These are phyloP conservation scores for Drosophila novamexicana DNA, from an alignment of 1,140 invertebrate genomes.

Conservation along the genomic window DNA sequence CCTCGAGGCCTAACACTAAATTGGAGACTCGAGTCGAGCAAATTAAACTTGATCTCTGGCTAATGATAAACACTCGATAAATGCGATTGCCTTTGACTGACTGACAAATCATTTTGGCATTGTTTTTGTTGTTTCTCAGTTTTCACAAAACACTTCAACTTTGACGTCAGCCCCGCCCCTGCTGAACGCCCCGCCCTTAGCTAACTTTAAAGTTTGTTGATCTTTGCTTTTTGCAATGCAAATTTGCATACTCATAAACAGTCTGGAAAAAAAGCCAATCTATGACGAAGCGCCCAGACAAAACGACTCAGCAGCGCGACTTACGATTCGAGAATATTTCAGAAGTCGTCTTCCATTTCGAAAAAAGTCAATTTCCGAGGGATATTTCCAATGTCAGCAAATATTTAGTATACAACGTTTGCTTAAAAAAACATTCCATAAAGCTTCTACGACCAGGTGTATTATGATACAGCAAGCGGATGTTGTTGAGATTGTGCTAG, in stretches of 20 bases:
- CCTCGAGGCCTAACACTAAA: slow-evolving; percentile 9
- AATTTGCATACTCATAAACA: slow-evolving; percentile 28
- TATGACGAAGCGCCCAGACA: not conserved
- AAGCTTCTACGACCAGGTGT: no score
- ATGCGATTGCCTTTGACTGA: not conserved
- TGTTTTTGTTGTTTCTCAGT: slow-evolving; percentile 2
- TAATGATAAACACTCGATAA: slow-evolving; percentile 19
- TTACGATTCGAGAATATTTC: not conserved
- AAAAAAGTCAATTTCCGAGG: not conserved
- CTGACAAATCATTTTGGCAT: slow-evolving; percentile 9
- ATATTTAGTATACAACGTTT: not conserved
- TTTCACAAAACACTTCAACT: slow-evolving; percentile 17
- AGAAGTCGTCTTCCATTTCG: not conserved
- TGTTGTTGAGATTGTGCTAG: no score
- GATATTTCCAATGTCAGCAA: not conserved
- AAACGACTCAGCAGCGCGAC: no score
- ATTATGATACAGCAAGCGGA: no score
- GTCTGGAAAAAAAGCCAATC: not conserved
- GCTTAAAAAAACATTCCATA: no score
- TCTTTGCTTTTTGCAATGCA: slow-evolving; percentile 36
- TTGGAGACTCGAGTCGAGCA: slow-evolving; percentile 6
- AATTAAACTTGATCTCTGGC: slow-evolving; percentile 6
- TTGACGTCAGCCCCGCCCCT: slow-evolving; percentile 5
- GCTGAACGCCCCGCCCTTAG: slow-evolving; percentile 1
- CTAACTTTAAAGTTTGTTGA: slow-evolving; percentile 39